Conservation (phyloP, 2,888 invertebrate genomes). For the Drosophila hamatofila region DNA sequence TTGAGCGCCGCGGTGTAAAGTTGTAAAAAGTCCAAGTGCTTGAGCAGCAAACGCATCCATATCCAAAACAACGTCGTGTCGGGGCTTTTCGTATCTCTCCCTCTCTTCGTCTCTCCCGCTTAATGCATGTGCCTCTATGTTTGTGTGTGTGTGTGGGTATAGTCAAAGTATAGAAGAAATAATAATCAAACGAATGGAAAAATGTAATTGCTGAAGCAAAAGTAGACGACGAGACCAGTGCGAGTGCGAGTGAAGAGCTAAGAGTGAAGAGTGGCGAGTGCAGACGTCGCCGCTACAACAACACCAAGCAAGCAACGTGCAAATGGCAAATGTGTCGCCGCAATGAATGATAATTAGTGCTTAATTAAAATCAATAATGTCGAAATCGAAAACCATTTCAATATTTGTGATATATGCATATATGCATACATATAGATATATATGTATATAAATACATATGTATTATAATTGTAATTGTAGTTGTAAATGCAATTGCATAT, state of each 20-base stretch:
- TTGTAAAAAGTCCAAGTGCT: conserved; percentile 83
- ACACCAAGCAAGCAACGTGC: conserved; percentile 63
- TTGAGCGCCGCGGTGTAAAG: conserved; percentile 85
- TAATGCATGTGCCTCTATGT: conserved; percentile 39
- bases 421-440: conserved; percentile 14
- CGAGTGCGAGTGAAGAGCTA: conserved; percentile 27
- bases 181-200: conserved; percentile 76
- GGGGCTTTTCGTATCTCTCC: conserved; percentile 51
- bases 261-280: conserved; percentile 43
- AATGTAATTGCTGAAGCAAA: conserved; percentile 73
- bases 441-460: conserved; percentile 13
- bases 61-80: conserved; percentile 65
- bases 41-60: conserved; percentile 67
- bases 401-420: conserved; percentile 53
- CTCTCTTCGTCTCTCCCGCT: conserved; percentile 40
- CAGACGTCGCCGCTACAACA: conserved; percentile 35
- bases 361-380: conserved; percentile 80
- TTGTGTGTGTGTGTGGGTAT: conserved; percentile 23
- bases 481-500: conserved; percentile 36
- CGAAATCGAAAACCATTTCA: conserved; percentile 61
- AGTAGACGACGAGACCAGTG: conserved; percentile 51
- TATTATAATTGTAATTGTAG: conserved; percentile 19
- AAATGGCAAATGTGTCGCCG: conserved; percentile 65
- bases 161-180: conserved; percentile 55
- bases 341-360: conserved; percentile 78